Conservation (phyloP, 2,113 vertebrate genomes). For the Oncorhynchus gorbuscha region DNA sequence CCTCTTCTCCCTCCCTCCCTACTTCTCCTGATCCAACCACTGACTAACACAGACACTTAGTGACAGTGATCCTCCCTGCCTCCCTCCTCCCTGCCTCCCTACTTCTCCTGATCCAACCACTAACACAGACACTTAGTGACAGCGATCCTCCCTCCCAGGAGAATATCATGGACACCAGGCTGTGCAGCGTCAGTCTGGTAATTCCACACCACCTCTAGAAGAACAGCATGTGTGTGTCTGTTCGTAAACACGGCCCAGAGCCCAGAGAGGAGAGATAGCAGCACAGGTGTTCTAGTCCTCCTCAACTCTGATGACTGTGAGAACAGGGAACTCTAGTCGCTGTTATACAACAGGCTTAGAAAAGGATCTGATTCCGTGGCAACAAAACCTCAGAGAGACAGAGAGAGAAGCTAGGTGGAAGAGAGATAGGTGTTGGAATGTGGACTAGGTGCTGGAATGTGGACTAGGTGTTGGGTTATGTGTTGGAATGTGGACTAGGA, state of each 20-base stretch:
- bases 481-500: no score
- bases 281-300: neutral
- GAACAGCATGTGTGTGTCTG: constrained; percentile 12
- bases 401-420: neutral
- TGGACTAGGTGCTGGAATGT: no score
- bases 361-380: constrained; percentile 5
- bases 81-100: no score
- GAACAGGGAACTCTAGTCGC: constrained; percentile 28
- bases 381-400: constrained; percentile 27
- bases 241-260: neutral
- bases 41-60: no score
- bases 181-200: neutral
- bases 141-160: neutral
- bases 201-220: neutral
- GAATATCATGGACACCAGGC: neutral
- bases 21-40: no score
- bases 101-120: no score
- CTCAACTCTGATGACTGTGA: neutral
- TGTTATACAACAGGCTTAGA: constrained; percentile 49
- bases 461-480: no score
- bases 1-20: neutral
- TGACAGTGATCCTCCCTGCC: neutral
- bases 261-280: neutral
- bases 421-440: neutral
- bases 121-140: no score